These are phyloP conservation scores for Aphelenchoides besseyi DNA, from an alignment of 1,140 invertebrate species.

Conservation along the genomic window DNA sequence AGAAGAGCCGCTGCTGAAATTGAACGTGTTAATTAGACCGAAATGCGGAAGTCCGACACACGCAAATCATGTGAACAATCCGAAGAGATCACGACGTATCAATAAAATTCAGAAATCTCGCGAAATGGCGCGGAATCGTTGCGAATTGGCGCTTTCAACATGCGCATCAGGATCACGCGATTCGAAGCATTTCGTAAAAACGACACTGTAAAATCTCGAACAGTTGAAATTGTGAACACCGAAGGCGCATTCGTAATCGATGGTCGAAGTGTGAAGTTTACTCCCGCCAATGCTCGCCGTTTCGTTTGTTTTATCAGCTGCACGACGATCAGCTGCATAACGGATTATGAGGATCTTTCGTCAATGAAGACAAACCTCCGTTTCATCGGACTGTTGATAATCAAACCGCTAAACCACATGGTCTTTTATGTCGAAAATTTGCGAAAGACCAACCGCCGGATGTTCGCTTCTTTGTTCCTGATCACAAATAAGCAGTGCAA, in stretches of 20 bases:
- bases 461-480: conserved; percentile 3
- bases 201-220: too few relatives aligned
- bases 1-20: conserved; percentile 2
- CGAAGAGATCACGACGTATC: background rate
- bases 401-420: too few relatives aligned
- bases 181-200: background rate
- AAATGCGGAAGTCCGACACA: background rate
- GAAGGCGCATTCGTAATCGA: background rate
- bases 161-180: background rate
- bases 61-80: background rate
- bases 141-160: background rate
- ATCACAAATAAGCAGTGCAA: background rate
- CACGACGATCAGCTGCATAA: background rate
- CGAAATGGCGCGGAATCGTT: background rate
- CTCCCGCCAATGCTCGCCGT: background rate
- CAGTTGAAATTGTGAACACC: too few relatives aligned
- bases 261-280: background rate
- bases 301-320: background rate
- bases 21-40: background rate
- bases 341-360: conserved; percentile 2
- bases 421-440: background rate
- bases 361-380: background rate
- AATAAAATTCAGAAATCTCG: background rate
- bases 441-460: background rate
- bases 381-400: too few relatives aligned